Percentiles rank a stretch among this genome's conserved stretches.
These are phyloP conservation scores for Pelodytes ibericus DNA, from an alignment of 2,797 vertebrate species.

Conservation along the genomic window DNA sequence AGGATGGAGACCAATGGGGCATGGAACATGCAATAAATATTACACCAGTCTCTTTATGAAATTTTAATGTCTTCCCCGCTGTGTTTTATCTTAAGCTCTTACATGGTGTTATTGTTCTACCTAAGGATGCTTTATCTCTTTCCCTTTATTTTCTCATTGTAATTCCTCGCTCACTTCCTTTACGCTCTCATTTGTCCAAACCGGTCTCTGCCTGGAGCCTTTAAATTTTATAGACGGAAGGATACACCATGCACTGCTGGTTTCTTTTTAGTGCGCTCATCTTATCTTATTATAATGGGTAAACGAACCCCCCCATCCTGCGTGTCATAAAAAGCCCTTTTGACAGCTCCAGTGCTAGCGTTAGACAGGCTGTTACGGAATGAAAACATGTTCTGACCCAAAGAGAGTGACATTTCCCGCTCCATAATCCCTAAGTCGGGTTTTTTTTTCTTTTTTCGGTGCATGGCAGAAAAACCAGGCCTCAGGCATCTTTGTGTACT, in stretches of 20 bases:
- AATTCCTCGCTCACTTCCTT: conserved; percentile 2
- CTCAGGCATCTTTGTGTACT: no score
- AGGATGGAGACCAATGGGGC: conserved; percentile 43
- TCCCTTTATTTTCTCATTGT: conserved; percentile 29
- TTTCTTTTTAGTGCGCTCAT: not conserved
- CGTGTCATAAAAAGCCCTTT: not conserved
- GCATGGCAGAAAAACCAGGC: no score
- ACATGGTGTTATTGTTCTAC: conserved; percentile 38
- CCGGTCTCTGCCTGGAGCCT: conserved; percentile 21
- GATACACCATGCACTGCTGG: not conserved
- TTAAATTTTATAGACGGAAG: conserved; percentile 12
- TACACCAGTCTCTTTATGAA: conserved; percentile 40
- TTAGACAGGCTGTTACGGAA: not conserved
- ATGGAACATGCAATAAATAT: conserved; percentile 52
- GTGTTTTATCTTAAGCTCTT: conserved; percentile 25
- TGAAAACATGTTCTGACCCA: not conserved
- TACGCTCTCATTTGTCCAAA: conserved; percentile 5
- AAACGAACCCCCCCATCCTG: not conserved
- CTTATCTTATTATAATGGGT: not conserved
- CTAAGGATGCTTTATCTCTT: conserved; percentile 9
- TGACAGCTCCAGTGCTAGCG: not conserved
- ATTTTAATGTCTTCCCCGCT: conserved; percentile 42
- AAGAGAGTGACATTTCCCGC: no score
- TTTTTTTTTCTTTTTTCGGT: no score
- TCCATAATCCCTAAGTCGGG: no score